Conservation (phyloP, 2,113 vertebrate genomes). For the Bettongia penicillata region DNA sequence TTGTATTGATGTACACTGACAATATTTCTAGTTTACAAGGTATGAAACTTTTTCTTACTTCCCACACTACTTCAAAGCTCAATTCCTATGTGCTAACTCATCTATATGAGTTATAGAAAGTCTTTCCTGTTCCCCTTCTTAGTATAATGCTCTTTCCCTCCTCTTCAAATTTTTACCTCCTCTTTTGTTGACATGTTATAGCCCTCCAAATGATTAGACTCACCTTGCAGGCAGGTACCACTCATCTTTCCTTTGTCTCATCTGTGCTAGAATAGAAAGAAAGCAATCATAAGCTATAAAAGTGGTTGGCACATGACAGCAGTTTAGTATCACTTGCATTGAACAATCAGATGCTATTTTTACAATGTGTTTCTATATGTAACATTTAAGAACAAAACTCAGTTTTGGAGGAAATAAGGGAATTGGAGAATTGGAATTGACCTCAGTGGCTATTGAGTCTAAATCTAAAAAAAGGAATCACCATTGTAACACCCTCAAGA, state of each 20-base stretch:
- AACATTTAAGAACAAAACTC: background rate
- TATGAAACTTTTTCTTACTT: background rate
- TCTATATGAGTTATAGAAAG: background rate
- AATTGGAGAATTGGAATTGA: background rate
- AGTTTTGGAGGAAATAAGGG: background rate
- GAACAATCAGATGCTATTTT: background rate
- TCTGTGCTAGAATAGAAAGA: background rate
- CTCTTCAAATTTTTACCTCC: background rate
- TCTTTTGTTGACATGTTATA: background rate
- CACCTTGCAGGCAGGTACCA: background rate
- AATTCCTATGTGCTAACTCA: background rate
- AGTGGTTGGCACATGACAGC: background rate
- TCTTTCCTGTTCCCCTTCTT: background rate
- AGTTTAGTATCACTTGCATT: background rate
- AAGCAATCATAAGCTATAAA: background rate
- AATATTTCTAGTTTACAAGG: background rate
- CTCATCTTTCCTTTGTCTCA: background rate
- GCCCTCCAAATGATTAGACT: background rate
- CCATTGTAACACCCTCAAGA: background rate
- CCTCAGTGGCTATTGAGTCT: background rate
- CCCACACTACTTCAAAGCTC: background rate
- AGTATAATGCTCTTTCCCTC: background rate
- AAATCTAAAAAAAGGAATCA: background rate
- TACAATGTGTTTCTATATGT: background rate
- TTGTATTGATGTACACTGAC: background rate